A percentile compares a stretch with the other conserved stretches of the same genome.
phyloP scores from a whole-genome alignment of 2,888 invertebrate genomes.

The Drosophila rubida region DNA sequence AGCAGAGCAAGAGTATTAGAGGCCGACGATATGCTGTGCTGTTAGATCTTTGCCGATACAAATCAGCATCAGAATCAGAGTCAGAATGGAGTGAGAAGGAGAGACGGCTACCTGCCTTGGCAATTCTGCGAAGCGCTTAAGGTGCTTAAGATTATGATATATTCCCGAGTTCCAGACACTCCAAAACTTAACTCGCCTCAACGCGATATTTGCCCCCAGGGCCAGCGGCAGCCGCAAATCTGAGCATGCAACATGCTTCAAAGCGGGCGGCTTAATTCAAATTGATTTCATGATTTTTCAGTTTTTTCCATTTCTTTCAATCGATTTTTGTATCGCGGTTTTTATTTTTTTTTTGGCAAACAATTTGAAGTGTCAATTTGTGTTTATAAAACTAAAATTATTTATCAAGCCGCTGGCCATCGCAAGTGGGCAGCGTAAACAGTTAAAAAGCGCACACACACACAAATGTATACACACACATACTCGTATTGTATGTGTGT shows the following conservation, averaged over 20 bases:
- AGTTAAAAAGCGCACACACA: slow-evolving; percentile 50
- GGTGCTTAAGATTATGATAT: slow-evolving; percentile 59
- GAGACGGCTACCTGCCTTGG: slow-evolving; percentile 66
- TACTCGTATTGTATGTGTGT: slow-evolving; percentile 1
- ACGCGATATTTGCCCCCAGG: slow-evolving; percentile 8
- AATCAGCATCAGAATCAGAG: slow-evolving; percentile 50
- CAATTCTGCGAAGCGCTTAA: slow-evolving; percentile 60
- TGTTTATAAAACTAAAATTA: slow-evolving; percentile 75
- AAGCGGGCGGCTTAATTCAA: slow-evolving; percentile 61
- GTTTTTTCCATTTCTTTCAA: slow-evolving; percentile 20
- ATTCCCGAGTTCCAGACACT: slow-evolving; percentile 34
- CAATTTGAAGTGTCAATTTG: slow-evolving; percentile 77
- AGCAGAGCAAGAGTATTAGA: slow-evolving; percentile 18
- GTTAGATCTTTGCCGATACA: slow-evolving; percentile 74
- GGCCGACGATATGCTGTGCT: slow-evolving; percentile 14
- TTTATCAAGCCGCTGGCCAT: slow-evolving; percentile 68
- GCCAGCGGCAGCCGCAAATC: slow-evolving; percentile 38
- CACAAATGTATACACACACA: background rate
- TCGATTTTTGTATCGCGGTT: slow-evolving; percentile 9
- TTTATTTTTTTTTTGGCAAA: slow-evolving; percentile 60
- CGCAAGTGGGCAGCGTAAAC: slow-evolving; percentile 71
- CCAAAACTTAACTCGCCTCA: background rate
- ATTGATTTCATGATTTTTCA: slow-evolving; percentile 61
- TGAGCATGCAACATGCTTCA: slow-evolving; percentile 38
- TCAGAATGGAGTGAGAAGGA: slow-evolving; percentile 21